Evolutionary conservation across 2,888 invertebrate genomes (phyloP).

Genomic region (Phengaris alcon): DNA sequence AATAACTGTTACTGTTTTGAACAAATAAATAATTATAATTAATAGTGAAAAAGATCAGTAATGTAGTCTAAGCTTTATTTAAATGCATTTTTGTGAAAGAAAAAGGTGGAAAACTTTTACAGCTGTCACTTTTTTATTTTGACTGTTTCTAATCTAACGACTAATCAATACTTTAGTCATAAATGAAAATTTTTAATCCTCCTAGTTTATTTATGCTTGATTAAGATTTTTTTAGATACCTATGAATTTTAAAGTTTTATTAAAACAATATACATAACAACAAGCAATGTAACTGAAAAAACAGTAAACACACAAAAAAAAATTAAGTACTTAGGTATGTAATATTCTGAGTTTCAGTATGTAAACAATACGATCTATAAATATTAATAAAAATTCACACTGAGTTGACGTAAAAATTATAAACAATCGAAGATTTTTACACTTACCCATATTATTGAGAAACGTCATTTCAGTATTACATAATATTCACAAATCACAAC

Average conservation of each 20-base stretch:
- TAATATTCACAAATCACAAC: conserved; percentile 34
- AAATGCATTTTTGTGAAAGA: background rate
- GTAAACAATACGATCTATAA: background rate
- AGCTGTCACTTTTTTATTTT: background rate
- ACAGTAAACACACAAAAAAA: no score
- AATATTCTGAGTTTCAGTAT: no score
- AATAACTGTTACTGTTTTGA: no score
- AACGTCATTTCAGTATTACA: conserved; percentile 30
- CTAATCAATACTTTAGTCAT: no score
- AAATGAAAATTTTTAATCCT: no score
- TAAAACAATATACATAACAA: no score
- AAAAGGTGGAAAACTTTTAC: background rate
- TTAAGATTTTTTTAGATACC: no score
- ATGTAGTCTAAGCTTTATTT: conserved; percentile 6
- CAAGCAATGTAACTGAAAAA: no score
- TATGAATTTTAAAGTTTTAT: no score
- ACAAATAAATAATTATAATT: background rate
- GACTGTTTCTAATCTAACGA: no score
- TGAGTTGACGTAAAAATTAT: conserved; percentile 24
- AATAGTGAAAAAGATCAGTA: background rate
- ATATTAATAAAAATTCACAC: background rate
- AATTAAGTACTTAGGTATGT: no score
- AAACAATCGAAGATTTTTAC: conserved; percentile 19
- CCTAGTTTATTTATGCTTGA: no score
- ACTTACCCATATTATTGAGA: conserved; percentile 41